These are phyloP conservation scores for Drosophila murphyi DNA, from an alignment of 1,140 invertebrate species.

Conservation along the genomic window DNA sequence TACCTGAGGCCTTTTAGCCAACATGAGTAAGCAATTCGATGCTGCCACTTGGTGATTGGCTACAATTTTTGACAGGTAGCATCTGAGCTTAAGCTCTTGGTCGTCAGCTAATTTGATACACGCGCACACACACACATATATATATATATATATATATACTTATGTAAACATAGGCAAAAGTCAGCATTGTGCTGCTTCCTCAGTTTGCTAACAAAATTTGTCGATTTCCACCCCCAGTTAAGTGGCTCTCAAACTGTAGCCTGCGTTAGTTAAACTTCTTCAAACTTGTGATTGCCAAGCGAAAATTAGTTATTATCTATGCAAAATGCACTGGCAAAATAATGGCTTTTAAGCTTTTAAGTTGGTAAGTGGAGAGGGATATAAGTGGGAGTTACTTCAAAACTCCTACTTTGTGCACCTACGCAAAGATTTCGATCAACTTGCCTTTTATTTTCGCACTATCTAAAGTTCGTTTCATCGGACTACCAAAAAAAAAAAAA, in stretches of 20 bases:
- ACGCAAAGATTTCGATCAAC: slow-evolving; percentile 42
- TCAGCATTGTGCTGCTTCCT: not conserved
- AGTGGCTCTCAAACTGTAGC: slow-evolving; percentile 40
- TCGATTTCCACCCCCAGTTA: not conserved
- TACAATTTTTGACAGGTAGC: not conserved
- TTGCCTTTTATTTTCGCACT: slow-evolving; percentile 41
- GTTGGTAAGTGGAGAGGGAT: too few species aligned
- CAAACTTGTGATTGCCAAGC: slow-evolving; percentile 2
- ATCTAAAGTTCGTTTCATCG: slow-evolving; percentile 28
- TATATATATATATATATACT: too few species aligned
- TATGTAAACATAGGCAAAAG: not conserved
- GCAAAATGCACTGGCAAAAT: slow-evolving; percentile 34
- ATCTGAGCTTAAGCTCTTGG: not conserved
- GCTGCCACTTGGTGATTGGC: not conserved
- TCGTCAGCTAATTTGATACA: slow-evolving; percentile 24
- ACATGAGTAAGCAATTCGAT: not conserved
- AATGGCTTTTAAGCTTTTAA: slow-evolving; percentile 17
- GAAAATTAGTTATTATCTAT: slow-evolving; percentile 59
- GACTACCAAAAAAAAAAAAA: slow-evolving; percentile 12
- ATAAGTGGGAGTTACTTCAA: not conserved
- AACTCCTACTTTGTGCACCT: slow-evolving; percentile 22
- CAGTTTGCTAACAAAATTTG: not conserved
- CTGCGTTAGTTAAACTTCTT: slow-evolving; percentile 14
- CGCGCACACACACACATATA: not conserved
- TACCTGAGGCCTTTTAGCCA: not conserved